These are phyloP conservation scores for Apodemus speciosus DNA, from an alignment of 2,113 vertebrate species.

Conservation along the genomic window DNA sequence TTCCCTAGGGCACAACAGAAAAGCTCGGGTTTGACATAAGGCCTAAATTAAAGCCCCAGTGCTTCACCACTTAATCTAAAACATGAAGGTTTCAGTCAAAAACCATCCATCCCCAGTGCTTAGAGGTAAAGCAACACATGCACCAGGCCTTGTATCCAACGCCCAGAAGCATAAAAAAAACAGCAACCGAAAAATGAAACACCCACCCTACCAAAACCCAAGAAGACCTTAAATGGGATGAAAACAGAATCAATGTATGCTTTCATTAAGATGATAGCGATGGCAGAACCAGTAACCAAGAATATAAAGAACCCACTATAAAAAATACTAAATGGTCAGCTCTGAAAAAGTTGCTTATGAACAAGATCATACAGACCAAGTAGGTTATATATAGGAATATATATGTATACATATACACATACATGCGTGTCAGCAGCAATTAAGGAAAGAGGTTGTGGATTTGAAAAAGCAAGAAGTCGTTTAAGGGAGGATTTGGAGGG, in stretches of 20 bases:
- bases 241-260: neutral
- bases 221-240: neutral
- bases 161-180: neutral
- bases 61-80: neutral
- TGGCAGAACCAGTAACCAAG: neutral
- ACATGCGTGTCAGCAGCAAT: neutral
- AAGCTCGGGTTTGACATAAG: neutral
- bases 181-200: neutral
- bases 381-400: neutral
- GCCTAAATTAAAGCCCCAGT: neutral
- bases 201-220: neutral
- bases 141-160: neutral
- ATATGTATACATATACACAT: too few species aligned
- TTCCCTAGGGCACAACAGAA: neutral
- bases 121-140: neutral
- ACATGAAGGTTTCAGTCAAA: neutral
- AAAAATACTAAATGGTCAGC: neutral
- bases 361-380: neutral
- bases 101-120: neutral
- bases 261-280: neutral
- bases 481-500: neutral
- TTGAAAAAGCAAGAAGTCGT: neutral
- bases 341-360: neutral
- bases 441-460: neutral
- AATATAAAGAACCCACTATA: neutral